Conservation (phyloP, 2,113 vertebrate genomes). For the Apteryx mantelli region DNA sequence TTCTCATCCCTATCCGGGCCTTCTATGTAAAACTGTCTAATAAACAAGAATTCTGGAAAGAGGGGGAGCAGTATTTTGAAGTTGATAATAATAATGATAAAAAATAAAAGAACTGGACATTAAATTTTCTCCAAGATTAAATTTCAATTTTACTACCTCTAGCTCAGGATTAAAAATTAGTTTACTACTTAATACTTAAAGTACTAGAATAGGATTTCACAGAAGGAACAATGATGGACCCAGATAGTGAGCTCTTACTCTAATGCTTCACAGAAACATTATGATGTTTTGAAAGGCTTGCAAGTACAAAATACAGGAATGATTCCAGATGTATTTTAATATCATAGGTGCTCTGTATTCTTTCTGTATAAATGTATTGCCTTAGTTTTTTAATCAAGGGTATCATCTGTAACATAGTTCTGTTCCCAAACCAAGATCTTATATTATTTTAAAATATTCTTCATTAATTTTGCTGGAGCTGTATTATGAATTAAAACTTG, state of each 20-base stretch:
- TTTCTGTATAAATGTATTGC: neutral
- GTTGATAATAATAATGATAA: neutral
- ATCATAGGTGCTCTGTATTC: neutral
- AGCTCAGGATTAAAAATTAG: neutral
- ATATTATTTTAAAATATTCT: constrained; percentile 10
- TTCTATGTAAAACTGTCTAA: neutral
- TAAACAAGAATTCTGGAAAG: neutral
- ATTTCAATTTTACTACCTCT: neutral
- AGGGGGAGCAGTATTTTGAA: neutral
- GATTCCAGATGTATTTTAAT: neutral
- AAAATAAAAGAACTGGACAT: neutral
- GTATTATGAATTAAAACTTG: constrained; percentile 26
- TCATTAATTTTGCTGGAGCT: constrained; percentile 31
- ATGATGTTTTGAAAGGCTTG: neutral
- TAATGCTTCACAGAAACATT: neutral
- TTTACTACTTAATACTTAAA: neutral
- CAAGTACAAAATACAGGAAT: neutral
- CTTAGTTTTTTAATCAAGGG: neutral
- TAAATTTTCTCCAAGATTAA: neutral
- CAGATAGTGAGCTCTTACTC: neutral
- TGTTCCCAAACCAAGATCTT: neutral
- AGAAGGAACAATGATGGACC: neutral
- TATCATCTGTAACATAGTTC: neutral
- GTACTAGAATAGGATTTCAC: neutral
- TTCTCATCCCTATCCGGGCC: neutral